Evolutionary conservation across 2,888 invertebrate species (phyloP), one percentile per base, ranked within the genome.

Genomic region (Patella caerulea): DNA sequence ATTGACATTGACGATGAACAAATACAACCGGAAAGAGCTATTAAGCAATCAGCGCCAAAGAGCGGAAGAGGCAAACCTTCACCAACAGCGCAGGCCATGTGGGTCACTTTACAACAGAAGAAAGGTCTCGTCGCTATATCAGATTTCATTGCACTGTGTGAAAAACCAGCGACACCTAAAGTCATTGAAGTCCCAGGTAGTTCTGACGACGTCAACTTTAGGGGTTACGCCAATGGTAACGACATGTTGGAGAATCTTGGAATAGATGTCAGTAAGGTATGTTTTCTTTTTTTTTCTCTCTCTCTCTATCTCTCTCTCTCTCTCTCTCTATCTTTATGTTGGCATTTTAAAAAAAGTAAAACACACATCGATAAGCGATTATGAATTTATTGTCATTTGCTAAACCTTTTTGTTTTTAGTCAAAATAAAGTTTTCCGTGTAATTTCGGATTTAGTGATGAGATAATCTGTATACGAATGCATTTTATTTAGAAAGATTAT

Each of bases 201-300:
- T 0, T 83, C 84, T 53, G 88, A 89, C 17, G 87, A 87, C 73
- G 84, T 82, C 34, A 85, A 90, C 93, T 98, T 96, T 91, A 96
- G 97, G 84, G 96, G 97, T 15, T 96, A 96, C 91, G 95, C 95
- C 70, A 96, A 97, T 91, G 97, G 97, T 85, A 97, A 97, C 90
- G 97, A 98, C 89, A 94, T 98, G 89, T 93, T 98, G 80, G 97
- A 89, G 87, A 91, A 90, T 85, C 87, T 91, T 81, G 88, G 85
- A 56, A 90, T 86, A 69, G 89, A 90, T 81, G 87, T 87, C 71
- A 87, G 86, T 82, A 89, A 88, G 89, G 89, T 91, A 79, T 80
- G 83, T 75, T 72, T 45, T 45, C 9, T 9, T 45, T 9, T 45
- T 9, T 1, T 45, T 9, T 45, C 45, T 9, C 9, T 9, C 45